Evolutionary conservation across 1,140 invertebrate species (phyloP), one percentile per base, ranked within the genome.

Genomic region (Drosophila tani): DNA sequence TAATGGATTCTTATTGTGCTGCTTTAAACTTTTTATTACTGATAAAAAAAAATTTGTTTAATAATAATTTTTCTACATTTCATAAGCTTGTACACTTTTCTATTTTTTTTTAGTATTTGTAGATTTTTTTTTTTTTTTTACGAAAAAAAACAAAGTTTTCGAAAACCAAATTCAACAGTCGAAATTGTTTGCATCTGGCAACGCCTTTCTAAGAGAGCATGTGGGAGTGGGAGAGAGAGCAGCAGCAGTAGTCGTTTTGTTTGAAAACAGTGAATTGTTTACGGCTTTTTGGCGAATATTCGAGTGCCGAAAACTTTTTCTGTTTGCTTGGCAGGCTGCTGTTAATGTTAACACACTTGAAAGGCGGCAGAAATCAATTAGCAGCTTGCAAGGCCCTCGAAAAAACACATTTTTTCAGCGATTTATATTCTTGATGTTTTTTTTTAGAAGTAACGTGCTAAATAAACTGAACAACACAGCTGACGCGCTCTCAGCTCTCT

Each of bases 321-420:
- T 81, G 67, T 78, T 78, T 78, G 71, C 68, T 74, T 69, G 60
- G 41, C 47, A 21, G 43, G 75, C 68, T 75, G 75, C 59, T 78
- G 82, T 65, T 84, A 81, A 78, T 50, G 60, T 70, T 70, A 81
- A 82, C 56, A 71, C 11, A 74, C 57, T 66, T 63, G 56, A 64
- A 80, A 78, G 62, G 56, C 69, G 78, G 50, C 62, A 56, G 60
- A 58, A 82, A 71, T 86, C 66, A 88, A 84, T 87, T 87, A 84
- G 58, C 84, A 66, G 47, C 59, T 40, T 63, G 58, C 65, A 64
- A 71, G 46, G 59, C 64, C 38, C 64, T 68, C 53, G 19, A 56
- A 56, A 56, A 43, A 49, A 45, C 38, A 64, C 70, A 53, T 57
- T 51, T 56, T 56, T 43, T 43, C 47, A 49, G 29, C 51, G 35